phyloP scores from a whole-genome alignment of 2,113 vertebrate genomes.

The Loxodonta africana region DNA sequence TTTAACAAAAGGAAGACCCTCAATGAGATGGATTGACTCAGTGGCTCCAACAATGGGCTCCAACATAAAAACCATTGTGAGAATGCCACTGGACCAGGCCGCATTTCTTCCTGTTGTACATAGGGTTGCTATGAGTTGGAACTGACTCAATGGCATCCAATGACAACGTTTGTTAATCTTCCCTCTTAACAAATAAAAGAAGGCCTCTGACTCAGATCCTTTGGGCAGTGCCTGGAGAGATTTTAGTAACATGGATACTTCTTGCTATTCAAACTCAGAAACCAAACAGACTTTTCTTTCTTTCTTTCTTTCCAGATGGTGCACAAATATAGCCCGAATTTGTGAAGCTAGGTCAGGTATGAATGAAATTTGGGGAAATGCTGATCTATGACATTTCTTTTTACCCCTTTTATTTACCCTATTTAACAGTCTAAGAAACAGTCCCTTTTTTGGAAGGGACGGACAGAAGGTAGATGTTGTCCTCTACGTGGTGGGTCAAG shows the following conservation, averaged over 20 bases:
- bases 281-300: background rate
- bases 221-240: background rate
- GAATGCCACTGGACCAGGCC: background rate
- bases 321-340: background rate
- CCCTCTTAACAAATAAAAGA: background rate
- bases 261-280: slow-evolving; percentile 43
- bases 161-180: background rate
- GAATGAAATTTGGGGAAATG: background rate
- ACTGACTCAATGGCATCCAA: background rate
- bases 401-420: background rate
- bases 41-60: background rate
- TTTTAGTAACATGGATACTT: background rate
- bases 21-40: background rate
- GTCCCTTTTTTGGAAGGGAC: background rate
- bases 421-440: slow-evolving; percentile 9
- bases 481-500: background rate
- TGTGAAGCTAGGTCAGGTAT: background rate
- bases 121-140: background rate
- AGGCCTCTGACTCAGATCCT: background rate
- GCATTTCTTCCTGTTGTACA: background rate
- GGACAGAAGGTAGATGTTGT: background rate
- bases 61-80: background rate
- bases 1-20: background rate
- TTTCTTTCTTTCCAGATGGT: background rate
- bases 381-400: background rate